Conservation (phyloP, 2,113 vertebrate species). For the Amazona guildingii region DNA sequence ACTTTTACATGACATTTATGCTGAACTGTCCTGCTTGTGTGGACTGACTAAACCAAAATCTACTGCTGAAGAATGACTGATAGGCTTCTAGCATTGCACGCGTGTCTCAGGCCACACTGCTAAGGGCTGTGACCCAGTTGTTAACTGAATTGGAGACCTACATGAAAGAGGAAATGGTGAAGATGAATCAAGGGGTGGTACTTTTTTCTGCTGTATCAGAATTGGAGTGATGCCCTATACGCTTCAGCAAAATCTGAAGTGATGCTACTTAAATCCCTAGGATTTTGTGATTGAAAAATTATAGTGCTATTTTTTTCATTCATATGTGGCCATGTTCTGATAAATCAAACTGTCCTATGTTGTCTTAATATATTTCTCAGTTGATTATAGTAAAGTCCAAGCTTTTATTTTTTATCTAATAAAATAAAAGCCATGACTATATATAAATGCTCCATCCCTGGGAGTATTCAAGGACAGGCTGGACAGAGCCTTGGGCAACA, state of each 20-base stretch:
- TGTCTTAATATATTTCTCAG: background rate
- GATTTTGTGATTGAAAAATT: background rate
- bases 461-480: background rate
- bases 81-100: background rate
- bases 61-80: background rate
- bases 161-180: background rate
- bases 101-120: background rate
- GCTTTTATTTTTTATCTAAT: background rate
- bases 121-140: background rate
- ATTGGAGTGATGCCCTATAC: background rate
- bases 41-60: background rate
- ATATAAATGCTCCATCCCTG: background rate
- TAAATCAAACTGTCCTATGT: background rate
- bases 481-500: background rate
- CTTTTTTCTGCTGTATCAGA: conserved; percentile 23
- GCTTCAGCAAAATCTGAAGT: conserved; percentile 2
- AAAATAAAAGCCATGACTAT: background rate
- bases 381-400: background rate
- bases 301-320: background rate
- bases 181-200: conserved; percentile 1
- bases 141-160: background rate
- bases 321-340: background rate
- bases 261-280: background rate
- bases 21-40: background rate
- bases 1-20: background rate